A percentile compares a stretch with the other conserved stretches of the same genome.
Conservation (phyloP, 2,113 vertebrate genomes). For the Perca schrenkii region DNA sequence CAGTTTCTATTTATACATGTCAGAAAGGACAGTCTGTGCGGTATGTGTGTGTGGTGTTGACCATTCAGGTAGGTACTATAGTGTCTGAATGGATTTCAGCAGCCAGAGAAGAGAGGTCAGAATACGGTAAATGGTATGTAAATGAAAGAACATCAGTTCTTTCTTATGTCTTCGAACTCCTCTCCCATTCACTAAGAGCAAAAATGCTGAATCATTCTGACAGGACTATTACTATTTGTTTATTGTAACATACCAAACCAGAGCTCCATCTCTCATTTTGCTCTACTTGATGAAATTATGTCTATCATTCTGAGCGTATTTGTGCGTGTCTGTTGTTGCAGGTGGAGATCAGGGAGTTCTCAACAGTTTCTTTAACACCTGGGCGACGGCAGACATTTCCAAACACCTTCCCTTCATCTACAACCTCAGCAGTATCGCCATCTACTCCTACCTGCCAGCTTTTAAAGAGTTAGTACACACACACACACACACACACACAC, state of each 20-base stretch:
- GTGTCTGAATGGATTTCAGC: background rate
- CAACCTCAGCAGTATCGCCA: slow-evolving; percentile 95
- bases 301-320: background rate
- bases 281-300: background rate
- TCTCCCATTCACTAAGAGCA: background rate
- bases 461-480: slow-evolving; percentile 93
- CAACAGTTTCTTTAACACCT: slow-evolving; percentile 95
- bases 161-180: background rate
- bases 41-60: slow-evolving; percentile 7
- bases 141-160: background rate
- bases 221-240: background rate
- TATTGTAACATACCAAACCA: background rate
- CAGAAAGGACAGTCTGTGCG: slow-evolving; percentile 7
- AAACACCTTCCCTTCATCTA: slow-evolving; percentile 99
- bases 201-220: background rate
- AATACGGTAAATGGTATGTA: background rate
- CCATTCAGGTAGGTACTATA: background rate
- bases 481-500: slow-evolving; percentile 21
- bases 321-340: slow-evolving; percentile 68
- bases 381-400: slow-evolving; percentile 95
- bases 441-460: slow-evolving; percentile 98
- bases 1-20: slow-evolving; percentile 44
- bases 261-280: background rate
- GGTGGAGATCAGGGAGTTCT: slow-evolving; percentile 98
- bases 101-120: background rate